A percentile compares a stretch with the other conserved stretches of the same genome.
These are phyloP conservation scores for Corythaeola cristata DNA, from an alignment of 2,113 vertebrate genomes.

Conservation along the genomic window DNA sequence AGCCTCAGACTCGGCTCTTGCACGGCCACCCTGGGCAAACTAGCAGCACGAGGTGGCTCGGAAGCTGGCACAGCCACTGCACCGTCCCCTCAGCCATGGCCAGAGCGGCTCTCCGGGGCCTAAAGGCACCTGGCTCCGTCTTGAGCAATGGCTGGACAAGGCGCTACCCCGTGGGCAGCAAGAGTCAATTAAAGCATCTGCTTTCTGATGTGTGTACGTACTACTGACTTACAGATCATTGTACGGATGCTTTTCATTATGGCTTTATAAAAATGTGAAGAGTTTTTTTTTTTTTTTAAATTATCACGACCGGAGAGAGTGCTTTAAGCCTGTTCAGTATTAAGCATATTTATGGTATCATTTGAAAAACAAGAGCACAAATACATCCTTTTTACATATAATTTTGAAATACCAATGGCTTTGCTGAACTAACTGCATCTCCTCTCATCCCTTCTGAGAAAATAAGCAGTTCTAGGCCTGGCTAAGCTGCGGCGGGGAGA, in stretches of 20 bases:
- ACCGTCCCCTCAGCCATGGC: not conserved
- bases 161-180: not conserved
- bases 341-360: not conserved
- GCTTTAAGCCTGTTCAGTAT: not conserved
- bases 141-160: fast-evolving
- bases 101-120: not conserved
- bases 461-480: slow-evolving; percentile 43
- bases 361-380: not conserved
- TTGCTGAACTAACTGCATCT: not conserved
- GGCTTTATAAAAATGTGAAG: not conserved
- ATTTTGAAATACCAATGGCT: slow-evolving; percentile 7
- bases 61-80: fast-evolving
- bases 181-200: not conserved
- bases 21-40: not conserved
- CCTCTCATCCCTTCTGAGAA: slow-evolving; percentile 14
- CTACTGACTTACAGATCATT: not conserved
- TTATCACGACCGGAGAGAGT: not conserved
- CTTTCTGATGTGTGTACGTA: not conserved
- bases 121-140: not conserved
- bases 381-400: not conserved
- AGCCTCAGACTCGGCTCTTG: not conserved
- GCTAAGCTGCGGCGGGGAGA: slow-evolving; percentile 9
- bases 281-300: not conserved
- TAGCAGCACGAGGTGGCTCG: not conserved
- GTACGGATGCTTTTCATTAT: not conserved